Conservation (phyloP, 35 echinoderm and acorn worm species). For the Apostichopus californicus region DNA sequence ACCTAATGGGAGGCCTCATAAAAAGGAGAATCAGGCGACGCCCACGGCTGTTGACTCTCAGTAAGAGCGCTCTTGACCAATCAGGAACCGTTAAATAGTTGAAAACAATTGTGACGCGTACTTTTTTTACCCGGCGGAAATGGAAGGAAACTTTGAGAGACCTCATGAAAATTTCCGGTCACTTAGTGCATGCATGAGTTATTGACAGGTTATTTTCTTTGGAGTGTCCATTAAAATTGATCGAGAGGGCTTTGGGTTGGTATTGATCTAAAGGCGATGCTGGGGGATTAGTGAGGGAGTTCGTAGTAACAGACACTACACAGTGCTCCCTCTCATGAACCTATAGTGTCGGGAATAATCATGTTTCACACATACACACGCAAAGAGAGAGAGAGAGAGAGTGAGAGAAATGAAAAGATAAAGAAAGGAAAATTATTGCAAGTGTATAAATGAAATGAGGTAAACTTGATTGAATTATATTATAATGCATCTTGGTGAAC, state of each 20-base stretch:
- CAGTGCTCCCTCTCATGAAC: not conserved
- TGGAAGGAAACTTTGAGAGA: conserved; percentile 14
- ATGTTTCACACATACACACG: too few relatives aligned
- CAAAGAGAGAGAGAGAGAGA: too few relatives aligned
- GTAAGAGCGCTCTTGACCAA: not conserved
- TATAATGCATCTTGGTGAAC: too few relatives aligned
- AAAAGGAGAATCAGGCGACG: conserved; percentile 23
- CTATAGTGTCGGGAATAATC: too few relatives aligned
- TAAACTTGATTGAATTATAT: too few relatives aligned
- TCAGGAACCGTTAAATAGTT: conserved; percentile 32
- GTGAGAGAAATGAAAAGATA: too few relatives aligned
- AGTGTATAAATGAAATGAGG: too few relatives aligned
- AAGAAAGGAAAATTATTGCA: too few relatives aligned
- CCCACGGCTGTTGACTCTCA: conserved; percentile 28
- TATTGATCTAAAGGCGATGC: not conserved
- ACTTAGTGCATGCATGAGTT: conserved; percentile 5
- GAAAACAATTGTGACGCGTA: conserved; percentile 36
- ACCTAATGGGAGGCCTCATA: conserved; percentile 36
- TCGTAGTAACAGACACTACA: not conserved
- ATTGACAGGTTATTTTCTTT: not conserved
- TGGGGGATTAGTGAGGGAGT: not conserved
- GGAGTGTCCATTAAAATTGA: not conserved
- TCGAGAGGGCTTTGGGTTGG: not conserved
- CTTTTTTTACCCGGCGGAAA: conserved; percentile 6
- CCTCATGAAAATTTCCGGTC: conserved; percentile 51